Evolutionary conservation across 2,113 vertebrate genomes (phyloP).

Genomic region (Cnemophilus loriae): DNA sequence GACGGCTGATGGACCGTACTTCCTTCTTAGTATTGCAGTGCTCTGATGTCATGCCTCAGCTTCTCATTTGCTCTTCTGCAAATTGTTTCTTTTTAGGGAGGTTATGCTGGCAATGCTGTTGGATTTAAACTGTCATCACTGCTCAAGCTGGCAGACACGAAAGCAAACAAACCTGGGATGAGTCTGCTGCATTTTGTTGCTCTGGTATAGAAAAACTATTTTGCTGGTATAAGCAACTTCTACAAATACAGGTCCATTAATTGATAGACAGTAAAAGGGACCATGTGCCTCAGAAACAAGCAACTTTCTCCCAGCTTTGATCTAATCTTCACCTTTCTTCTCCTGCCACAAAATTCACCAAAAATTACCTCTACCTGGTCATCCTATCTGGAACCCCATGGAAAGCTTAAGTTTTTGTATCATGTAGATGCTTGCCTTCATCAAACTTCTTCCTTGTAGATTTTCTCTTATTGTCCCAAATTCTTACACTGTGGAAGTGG

Average conservation of each 20-base stretch:
- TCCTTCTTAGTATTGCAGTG: neutral
- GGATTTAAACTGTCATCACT: conserved; percentile 97
- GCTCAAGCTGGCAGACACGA: conserved; percentile 94
- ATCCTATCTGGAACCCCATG: neutral
- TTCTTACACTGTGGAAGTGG: neutral
- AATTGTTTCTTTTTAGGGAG: conserved; percentile 78
- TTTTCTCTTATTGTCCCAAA: neutral
- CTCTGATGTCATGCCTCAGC: neutral
- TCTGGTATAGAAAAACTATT: conserved; percentile 76
- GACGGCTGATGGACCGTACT: neutral
- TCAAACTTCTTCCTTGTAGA: neutral
- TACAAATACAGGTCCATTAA: neutral
- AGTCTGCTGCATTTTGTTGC: conserved; percentile 97
- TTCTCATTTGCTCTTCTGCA: neutral
- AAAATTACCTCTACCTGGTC: neutral
- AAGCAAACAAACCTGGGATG: conserved; percentile 98
- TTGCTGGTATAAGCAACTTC: neutral
- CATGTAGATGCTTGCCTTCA: neutral
- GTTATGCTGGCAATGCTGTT: conserved; percentile 96
- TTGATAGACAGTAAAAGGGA: neutral
- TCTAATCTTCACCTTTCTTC: neutral
- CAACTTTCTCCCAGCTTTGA: neutral
- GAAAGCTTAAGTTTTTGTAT: neutral
- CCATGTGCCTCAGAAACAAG: neutral
- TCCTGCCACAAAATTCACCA: neutral